Percentiles rank a stretch among this genome's conserved stretches.
Evolutionary conservation across 2,113 vertebrate species (phyloP).

Genomic region (Pogona vitticeps): DNA sequence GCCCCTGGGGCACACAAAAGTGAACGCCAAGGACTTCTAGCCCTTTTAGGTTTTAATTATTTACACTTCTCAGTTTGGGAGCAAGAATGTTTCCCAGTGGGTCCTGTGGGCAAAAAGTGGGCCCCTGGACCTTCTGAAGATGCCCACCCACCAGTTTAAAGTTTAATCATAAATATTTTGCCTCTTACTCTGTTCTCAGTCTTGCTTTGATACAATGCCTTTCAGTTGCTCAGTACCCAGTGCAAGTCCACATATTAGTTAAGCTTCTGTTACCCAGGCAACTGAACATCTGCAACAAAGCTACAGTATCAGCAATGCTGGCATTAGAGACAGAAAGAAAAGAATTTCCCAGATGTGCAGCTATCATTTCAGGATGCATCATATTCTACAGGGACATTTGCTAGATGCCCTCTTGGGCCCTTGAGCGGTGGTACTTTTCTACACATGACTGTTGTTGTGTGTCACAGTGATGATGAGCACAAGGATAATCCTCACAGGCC

Average conservation of each 20-base stretch:
- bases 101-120: too few species aligned
- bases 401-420: slow-evolving; percentile 52
- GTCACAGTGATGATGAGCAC: slow-evolving; percentile 59
- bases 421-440: slow-evolving; percentile 44
- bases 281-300: slow-evolving; percentile 68
- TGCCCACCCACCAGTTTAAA: too few species aligned
- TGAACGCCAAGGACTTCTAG: too few species aligned
- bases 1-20: too few species aligned
- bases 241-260: slow-evolving; percentile 57
- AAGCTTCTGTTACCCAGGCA: slow-evolving; percentile 78
- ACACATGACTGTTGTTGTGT: slow-evolving; percentile 53
- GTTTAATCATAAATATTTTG: not conserved
- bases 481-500: slow-evolving; percentile 61
- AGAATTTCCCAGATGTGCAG: slow-evolving; percentile 40
- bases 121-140: too few species aligned
- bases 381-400: slow-evolving; percentile 23
- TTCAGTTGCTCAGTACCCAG: slow-evolving; percentile 34
- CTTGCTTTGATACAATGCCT: not conserved
- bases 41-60: too few species aligned
- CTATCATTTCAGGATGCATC: slow-evolving; percentile 26
- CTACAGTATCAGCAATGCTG: slow-evolving; percentile 21
- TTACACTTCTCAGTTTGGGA: too few species aligned
- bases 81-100: too few species aligned
- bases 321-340: slow-evolving; percentile 22
- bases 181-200: not conserved